Base-by-base conservation (phyloP, 2,888 invertebrate species). In the Timandra comae region DNA sequence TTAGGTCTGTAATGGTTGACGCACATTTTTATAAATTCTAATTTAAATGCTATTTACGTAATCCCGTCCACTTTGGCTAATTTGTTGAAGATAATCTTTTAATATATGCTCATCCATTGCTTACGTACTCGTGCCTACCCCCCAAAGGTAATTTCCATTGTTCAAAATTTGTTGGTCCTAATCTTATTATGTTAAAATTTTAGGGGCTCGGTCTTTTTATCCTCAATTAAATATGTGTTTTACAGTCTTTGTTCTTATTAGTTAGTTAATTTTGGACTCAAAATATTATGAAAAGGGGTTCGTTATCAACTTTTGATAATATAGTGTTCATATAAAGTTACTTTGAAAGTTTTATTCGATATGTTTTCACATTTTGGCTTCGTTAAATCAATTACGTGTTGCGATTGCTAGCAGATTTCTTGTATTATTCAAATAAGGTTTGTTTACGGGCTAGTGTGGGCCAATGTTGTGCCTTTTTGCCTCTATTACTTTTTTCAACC, bases 181-280 rank as follows among this genome's bases (percentile, higher is more conserved):
- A 63, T 60, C 57, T 56, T 57, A 49, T 59, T 56, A 56, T 55
- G 50, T 47, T 43, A 44, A 52, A 51, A 43, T 52, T 49, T 41
- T 27, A 11, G 39, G 45, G n/a, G 44, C 32, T 20, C 29, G 34
- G 32, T 46, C 49, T 56, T 60, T 64, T 55, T 50, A 50, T 52
- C 36, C 36, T 30, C 48, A 55, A 60, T 57, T 55, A 61, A 55
- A 48, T 50, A 6, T 6, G 16, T 16, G 43, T 43, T 57, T 54
- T 46, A 51, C 23, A 40, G 38, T 30, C 33, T 43, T 50, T 49
- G 41, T 50, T 51, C 45, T 34, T 35, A 44, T 16, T 16, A 16
- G 16, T 16, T 16, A 3, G 16, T 16, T 16, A 16, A 16, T 16
- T 16, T 16, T 24, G 24, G 9, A 9, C 11, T 3, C 11, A n/a